Conservation (phyloP, 2,113 vertebrate genomes). For the Cheilinus undulatus region DNA sequence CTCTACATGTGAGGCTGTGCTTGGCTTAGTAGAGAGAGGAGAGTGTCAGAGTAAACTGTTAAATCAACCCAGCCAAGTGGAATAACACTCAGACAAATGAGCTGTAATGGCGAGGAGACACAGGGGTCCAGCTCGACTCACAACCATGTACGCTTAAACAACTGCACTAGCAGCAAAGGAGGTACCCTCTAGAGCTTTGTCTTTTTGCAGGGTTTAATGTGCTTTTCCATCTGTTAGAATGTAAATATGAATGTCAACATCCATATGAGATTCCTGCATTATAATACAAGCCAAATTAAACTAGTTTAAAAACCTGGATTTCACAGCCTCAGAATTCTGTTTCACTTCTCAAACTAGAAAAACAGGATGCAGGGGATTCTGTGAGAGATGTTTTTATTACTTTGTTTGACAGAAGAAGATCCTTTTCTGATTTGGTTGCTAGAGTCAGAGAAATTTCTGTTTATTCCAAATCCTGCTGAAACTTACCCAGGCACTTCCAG, state of each 20-base stretch:
- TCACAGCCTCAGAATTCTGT: slow-evolving; percentile 23
- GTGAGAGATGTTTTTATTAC: slow-evolving; percentile 71
- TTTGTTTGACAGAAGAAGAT: slow-evolving; percentile 48
- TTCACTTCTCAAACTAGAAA: too few relatives aligned
- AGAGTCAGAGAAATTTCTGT: slow-evolving; percentile 46
- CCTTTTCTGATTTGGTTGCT: slow-evolving; percentile 60
- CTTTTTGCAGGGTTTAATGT: too few relatives aligned
- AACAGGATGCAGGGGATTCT: slow-evolving; percentile 26
- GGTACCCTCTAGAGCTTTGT: too few relatives aligned
- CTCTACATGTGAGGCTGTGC: slow-evolving; percentile 60
- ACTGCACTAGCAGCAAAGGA: too few relatives aligned
- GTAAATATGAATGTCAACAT: slow-evolving; percentile 28
- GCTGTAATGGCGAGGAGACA: slow-evolving; percentile 75
- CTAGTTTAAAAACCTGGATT: too few relatives aligned
- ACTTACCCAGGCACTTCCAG: too few relatives aligned
- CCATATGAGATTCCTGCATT: too few relatives aligned
- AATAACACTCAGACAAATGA: slow-evolving; percentile 82
- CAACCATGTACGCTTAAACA: neutral
- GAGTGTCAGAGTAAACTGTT: slow-evolving; percentile 74
- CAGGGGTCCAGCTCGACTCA: slow-evolving; percentile 67
- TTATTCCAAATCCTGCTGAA: too few relatives aligned
- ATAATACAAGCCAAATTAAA: slow-evolving; percentile 19
- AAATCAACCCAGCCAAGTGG: slow-evolving; percentile 77
- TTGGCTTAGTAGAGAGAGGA: slow-evolving; percentile 53
- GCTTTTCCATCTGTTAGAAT: too few relatives aligned